phyloP scores from a whole-genome alignment of 2,888 invertebrate species.

The Andricus quercusramuli region DNA sequence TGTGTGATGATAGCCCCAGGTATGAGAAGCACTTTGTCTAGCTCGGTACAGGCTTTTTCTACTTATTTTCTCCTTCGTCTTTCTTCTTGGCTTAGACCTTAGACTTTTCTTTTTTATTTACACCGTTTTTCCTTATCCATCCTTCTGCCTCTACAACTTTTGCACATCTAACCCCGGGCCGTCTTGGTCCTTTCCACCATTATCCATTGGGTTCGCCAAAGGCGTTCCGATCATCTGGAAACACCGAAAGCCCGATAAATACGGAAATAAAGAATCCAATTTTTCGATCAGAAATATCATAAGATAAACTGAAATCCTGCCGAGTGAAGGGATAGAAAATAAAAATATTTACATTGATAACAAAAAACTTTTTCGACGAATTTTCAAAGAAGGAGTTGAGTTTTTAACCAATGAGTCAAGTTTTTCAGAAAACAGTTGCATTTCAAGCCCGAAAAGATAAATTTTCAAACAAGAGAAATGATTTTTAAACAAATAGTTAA shows the following conservation, averaged over 20 bases:
- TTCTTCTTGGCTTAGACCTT: conserved; percentile 38
- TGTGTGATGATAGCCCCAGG: not conserved
- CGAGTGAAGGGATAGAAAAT: no score
- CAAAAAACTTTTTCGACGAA: no score
- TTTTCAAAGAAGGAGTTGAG: no score
- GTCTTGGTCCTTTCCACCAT: not conserved
- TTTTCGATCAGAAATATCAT: not conserved
- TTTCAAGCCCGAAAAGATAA: no score
- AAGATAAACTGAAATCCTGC: not conserved
- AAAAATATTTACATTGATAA: not conserved
- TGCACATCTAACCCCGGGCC: not conserved
- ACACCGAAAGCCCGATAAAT: conserved; percentile 2
- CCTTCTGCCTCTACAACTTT: conserved; percentile 18
- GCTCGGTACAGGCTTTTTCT: not conserved
- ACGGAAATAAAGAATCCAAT: not conserved
- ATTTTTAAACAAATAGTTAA: no score
- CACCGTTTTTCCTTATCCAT: conserved; percentile 35
- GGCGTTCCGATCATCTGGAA: conserved; percentile 28
- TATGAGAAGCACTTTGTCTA: not conserved
- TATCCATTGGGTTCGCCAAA: conserved; percentile 6
- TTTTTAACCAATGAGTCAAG: no score
- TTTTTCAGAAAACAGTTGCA: no score
- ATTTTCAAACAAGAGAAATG: no score
- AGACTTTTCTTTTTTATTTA: conserved; percentile 32
- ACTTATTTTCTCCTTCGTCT: conserved; percentile 39